Base-by-base conservation (phyloP, 2,888 invertebrate species). In the Diadegma fenestrale region DNA sequence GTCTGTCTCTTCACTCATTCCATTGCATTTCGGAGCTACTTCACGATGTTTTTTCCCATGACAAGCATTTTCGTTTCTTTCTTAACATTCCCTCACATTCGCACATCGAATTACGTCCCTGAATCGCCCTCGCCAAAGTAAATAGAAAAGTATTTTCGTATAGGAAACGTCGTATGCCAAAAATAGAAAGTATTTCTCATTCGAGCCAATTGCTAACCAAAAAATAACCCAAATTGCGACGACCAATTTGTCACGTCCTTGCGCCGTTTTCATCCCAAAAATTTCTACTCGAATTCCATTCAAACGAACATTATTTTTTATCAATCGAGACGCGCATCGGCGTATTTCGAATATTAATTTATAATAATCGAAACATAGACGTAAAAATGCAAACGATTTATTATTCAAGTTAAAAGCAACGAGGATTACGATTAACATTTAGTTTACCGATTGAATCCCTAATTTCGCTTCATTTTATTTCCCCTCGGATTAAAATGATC, bases 1-100 rank as follows among this genome's bases (percentile, higher is more conserved):
- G 68, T 33, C 43, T 72, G 66, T 72, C 72, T 73, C 75, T 14
- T 54, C 71, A 63, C 26, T 66, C 76, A 66, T 77, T 63, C 41
- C 22, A 37, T 17, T 45, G 71, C 71, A 33, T 76, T 61, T 51
- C 58, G 58, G 19, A 72, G 71, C 63, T 71, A 83, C 72, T 71
- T 85, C 69, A 75, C 80, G 71, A 80, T 80, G 72, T 84, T 84
- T 80, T 33, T 33, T 48, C 77, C 73, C 80, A 48, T 48, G 79
- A 84, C 66, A 66, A 75, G 64, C n/a, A 22, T 26, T 48, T 81
- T 76, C 81, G 8, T 80, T 63, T 66, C 45, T 19, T n/a, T 72
- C 22, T 19, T n/a, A n/a, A 45, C 14, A 64, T 51, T 22, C 22
- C 30, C 54, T 51, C 71, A 17, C 48, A 71, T 43, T 26, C 51